These are phyloP conservation scores for Candidula unifasciata DNA, from an alignment of 2,888 invertebrate species.

Conservation along the genomic window DNA sequence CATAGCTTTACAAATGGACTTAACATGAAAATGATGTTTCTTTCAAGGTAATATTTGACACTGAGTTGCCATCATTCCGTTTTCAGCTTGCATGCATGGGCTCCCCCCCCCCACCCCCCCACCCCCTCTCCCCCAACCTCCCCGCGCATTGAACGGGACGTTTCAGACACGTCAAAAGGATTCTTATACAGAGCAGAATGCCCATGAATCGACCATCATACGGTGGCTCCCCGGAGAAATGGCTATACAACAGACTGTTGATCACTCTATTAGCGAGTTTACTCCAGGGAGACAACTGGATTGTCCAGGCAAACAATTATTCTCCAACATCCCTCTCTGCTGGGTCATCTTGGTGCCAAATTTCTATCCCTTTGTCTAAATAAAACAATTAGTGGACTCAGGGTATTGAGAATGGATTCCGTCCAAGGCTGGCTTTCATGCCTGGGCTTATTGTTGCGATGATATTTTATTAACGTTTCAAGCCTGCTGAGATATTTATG, in stretches of 20 bases:
- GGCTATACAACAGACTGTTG: constrained; percentile 45
- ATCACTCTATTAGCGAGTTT: constrained; percentile 52
- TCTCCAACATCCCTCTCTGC: not conserved
- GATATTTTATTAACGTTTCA: constrained; percentile 43
- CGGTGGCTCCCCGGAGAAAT: constrained; percentile 16
- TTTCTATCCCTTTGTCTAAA: constrained; percentile 48
- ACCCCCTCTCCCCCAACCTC: not conserved
- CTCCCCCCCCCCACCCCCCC: not conserved
- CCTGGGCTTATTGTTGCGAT: not conserved
- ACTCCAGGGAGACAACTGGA: constrained; percentile 15
- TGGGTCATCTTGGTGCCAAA: constrained; percentile 29
- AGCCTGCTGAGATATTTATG: constrained; percentile 11
- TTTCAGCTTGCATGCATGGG: not conserved
- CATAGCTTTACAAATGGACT: too few species aligned
- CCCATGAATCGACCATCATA: constrained; percentile 39
- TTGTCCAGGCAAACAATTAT: constrained; percentile 29
- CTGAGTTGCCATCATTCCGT: not conserved
- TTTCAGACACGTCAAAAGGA: constrained; percentile 27
- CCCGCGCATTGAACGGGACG: constrained; percentile 23
- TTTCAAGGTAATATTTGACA: too few species aligned
- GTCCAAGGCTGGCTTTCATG: constrained; percentile 32
- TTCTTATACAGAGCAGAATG: constrained; percentile 28
- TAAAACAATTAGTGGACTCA: constrained; percentile 48
- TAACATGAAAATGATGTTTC: too few species aligned
- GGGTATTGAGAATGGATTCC: constrained; percentile 39